Conservation (phyloP, 2,888 invertebrate species). For the Tuta absoluta region DNA sequence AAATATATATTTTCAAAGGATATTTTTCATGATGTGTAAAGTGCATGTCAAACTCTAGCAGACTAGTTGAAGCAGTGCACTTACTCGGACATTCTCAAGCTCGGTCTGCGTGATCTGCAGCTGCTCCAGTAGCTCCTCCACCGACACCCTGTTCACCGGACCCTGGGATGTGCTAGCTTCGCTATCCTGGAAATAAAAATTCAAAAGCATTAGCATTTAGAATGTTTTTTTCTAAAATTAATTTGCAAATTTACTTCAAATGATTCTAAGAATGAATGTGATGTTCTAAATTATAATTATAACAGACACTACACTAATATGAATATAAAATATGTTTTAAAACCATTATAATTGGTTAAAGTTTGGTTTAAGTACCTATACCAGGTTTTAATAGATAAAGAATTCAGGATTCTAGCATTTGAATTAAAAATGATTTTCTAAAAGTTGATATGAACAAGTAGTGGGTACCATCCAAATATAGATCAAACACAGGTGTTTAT, state of each 20-base stretch:
- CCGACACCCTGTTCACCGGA: constrained; percentile 86
- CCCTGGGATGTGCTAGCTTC: constrained; percentile 70
- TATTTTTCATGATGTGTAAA: not conserved
- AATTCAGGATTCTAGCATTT: not conserved
- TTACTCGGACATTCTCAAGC: constrained; percentile 93
- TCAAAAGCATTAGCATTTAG: not conserved
- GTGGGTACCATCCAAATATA: not conserved
- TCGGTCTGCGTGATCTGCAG: constrained; percentile 92
- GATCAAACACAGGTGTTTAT: constrained; percentile 3
- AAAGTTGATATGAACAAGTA: too few species aligned
- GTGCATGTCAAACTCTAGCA: not conserved
- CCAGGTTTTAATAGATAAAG: too few species aligned
- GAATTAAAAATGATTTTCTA: not conserved
- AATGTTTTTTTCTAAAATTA: too few species aligned
- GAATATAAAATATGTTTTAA: too few species aligned
- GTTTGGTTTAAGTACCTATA: too few species aligned
- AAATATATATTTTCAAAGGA: not conserved
- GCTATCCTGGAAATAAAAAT: constrained; percentile 70
- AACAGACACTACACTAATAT: too few species aligned
- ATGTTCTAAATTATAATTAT: too few species aligned
- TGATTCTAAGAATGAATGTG: too few species aligned
- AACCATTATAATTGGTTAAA: too few species aligned
- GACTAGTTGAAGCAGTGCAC: constrained; percentile 39
- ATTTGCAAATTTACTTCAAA: too few species aligned
- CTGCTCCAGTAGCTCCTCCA: constrained; percentile 90